Evolutionary conservation across 2,888 invertebrate species (phyloP).

Genomic region (Nebria brevicollis): DNA sequence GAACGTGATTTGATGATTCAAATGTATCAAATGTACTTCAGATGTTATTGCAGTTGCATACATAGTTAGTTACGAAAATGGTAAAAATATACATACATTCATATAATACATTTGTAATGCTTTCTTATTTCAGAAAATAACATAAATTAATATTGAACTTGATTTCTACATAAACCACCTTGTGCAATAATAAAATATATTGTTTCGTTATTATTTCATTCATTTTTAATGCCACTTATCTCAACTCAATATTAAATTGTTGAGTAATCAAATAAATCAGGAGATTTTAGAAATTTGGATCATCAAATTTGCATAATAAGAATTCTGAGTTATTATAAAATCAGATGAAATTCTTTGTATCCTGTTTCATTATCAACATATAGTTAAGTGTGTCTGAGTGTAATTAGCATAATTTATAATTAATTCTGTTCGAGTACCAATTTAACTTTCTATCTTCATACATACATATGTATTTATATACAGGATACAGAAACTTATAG

Average conservation of each 20-base stretch:
- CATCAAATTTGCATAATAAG: background rate
- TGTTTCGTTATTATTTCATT: too few species aligned
- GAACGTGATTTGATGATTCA: background rate
- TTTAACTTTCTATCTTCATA: slow-evolving; percentile 25
- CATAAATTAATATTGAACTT: background rate
- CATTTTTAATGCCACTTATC: too few species aligned
- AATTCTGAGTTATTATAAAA: background rate
- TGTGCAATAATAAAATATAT: background rate
- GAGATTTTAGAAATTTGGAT: too few species aligned
- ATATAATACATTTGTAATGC: background rate
- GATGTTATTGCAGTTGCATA: background rate
- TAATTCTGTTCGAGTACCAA: slow-evolving; percentile 11
- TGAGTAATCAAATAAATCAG: too few species aligned
- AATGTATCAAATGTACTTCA: background rate
- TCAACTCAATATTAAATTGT: too few species aligned
- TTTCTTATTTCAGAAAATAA: background rate
- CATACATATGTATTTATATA: background rate
- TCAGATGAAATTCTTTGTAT: background rate
- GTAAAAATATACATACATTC: background rate
- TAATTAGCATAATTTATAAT: slow-evolving; percentile 22
- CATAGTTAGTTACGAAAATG: background rate
- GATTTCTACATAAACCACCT: background rate
- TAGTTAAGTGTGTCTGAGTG: background rate
- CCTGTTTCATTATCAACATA: background rate
- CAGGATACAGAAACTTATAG: slow-evolving; percentile 32